These are phyloP conservation scores for Nettapus auritus DNA, from an alignment of 2,113 vertebrate genomes.

Conservation along the genomic window DNA sequence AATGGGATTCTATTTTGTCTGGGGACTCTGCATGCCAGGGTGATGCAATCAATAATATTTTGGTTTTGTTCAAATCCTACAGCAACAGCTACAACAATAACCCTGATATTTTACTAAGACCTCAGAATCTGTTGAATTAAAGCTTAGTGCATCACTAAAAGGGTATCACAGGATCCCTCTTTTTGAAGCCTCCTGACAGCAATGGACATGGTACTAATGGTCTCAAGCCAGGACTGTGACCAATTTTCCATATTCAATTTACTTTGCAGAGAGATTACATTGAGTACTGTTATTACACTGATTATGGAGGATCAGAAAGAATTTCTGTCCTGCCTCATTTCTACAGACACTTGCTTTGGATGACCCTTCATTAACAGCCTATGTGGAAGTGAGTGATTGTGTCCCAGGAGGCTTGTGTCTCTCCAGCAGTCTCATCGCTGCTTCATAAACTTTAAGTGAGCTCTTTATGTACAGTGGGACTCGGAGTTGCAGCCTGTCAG, in stretches of 20 bases:
- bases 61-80: background rate
- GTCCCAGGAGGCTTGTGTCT: conserved; percentile 20
- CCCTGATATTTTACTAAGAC: background rate
- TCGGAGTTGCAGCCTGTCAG: background rate
- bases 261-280: background rate
- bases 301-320: background rate
- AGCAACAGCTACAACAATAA: background rate
- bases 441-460: conserved; percentile 55
- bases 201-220: background rate
- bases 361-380: background rate
- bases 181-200: background rate
- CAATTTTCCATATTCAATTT: background rate
- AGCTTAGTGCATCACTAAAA: background rate
- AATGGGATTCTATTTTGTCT: background rate
- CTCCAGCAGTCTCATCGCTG: background rate
- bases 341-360: background rate
- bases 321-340: background rate
- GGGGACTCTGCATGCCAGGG: accelerated
- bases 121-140: background rate
- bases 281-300: background rate
- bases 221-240: background rate
- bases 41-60: background rate
- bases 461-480: background rate
- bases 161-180: background rate
- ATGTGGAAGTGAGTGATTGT: background rate